Evolutionary conservation across 2,888 invertebrate species (phyloP).

Genomic region (Branchinecta sandiegonensis): DNA sequence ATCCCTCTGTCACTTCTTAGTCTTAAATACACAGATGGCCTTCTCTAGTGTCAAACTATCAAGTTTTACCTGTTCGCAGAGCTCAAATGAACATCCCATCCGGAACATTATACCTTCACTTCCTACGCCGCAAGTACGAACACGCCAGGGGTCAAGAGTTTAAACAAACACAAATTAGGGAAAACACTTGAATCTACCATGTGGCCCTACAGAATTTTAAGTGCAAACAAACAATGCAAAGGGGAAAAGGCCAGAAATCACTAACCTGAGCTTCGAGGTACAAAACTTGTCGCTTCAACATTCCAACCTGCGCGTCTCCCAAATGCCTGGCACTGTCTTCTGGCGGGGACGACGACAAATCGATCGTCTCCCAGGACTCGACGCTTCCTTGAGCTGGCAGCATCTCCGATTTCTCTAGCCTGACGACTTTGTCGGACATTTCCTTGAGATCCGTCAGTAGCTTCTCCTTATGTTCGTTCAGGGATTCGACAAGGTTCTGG

Average conservation of each 20-base stretch:
- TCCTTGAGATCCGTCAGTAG: neutral
- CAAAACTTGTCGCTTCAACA: neutral
- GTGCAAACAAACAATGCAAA: no score
- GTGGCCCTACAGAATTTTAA: no score
- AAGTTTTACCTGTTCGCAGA: no score
- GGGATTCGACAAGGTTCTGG: neutral
- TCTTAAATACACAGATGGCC: no score
- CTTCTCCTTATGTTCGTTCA: neutral
- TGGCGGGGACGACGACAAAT: neutral
- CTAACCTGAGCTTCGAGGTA: conserved; percentile 8
- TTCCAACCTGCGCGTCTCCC: neutral
- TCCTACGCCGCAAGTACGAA: no score
- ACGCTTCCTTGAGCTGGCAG: neutral
- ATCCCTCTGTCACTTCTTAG: no score
- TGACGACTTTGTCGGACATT: neutral
- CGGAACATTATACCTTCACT: no score
- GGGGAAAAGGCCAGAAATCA: neutral
- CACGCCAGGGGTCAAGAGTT: no score
- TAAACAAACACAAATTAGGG: no score
- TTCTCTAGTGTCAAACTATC: no score
- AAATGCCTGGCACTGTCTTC: neutral
- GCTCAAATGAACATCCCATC: no score
- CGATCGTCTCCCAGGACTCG: neutral
- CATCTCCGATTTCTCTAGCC: neutral
- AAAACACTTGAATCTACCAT: no score